Base-by-base conservation (phyloP, 2,113 vertebrate genomes). In the Pseudopodoces humilis region DNA sequence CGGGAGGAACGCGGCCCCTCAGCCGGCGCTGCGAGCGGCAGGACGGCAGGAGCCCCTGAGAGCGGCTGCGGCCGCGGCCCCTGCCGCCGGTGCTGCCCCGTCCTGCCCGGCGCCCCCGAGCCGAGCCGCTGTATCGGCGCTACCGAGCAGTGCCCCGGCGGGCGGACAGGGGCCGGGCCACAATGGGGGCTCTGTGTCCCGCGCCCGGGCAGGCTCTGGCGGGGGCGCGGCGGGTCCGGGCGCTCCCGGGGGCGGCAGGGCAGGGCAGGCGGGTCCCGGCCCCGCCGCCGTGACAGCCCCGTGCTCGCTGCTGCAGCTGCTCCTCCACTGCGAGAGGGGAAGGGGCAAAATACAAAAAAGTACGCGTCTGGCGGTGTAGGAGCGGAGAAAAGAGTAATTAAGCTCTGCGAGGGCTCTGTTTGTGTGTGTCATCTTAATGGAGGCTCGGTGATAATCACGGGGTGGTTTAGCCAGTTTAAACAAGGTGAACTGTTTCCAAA, bases 381-480 rank as follows among this genome's bases (percentile, higher is more conserved):
- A 56, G 52, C 47, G 8, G 30, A 13, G 84, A 59, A 50, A 52
- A 83, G 85, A 37, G 23, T 86, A 79, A 63, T 74, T 37, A 17
- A 55, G 77, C 47, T 70, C 30, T 46, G 63, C 44, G 28, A 69
- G 75, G 64, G 52, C 31, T 92, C 80, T 78, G 78, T 62, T 43
- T 27, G 76, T 72, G 70, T 55, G 85, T 86, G 92, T 74, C 71
- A 41, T 76, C 60, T 37, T 92, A 46, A 46, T 83, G 80, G 92
- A 87, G 86, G 79, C 70, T 84, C 69, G 43, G 78, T 43, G 87
- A 67, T 87, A 49, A 84, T 89, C 76, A 12, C 63, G 65, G 88
- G 56, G 94, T 28, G 68, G 92, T 89, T 93, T 53, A 35, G 86
- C 95, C 81, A 75, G 93, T 93, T 93, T 89, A 25, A 87, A 85